phyloP scores from a whole-genome alignment of 1,140 invertebrate species.

The Ganaspis sp. region DNA sequence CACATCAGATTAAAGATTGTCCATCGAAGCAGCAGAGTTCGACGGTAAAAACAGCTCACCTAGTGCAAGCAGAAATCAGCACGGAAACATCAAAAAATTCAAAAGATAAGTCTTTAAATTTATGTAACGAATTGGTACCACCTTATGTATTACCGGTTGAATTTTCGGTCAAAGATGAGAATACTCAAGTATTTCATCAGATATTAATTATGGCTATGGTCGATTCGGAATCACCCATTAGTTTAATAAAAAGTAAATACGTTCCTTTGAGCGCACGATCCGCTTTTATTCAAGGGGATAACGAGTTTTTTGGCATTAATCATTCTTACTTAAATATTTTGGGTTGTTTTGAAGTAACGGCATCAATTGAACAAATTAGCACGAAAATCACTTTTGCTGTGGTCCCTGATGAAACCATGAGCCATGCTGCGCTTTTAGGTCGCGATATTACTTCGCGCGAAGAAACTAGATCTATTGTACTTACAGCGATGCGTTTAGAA shows the following conservation, averaged over 20 bases:
- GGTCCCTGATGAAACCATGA: too few species aligned
- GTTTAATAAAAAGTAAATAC: slow-evolving; percentile 11
- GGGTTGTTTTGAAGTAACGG: neutral
- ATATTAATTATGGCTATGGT: neutral
- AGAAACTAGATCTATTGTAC: too few species aligned
- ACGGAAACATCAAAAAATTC: neutral
- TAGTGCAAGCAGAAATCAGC: neutral
- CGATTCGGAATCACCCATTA: slow-evolving; percentile 9
- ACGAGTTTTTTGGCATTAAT: neutral
- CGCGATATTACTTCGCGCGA: too few species aligned
- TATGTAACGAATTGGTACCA: neutral
- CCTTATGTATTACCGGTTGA: neutral
- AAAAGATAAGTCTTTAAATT: neutral
- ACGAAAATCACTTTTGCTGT: too few species aligned
- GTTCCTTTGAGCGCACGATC: neutral
- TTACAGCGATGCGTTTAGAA: too few species aligned
- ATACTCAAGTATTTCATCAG: neutral
- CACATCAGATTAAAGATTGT: slow-evolving; percentile 17
- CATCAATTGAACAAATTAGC: neutral
- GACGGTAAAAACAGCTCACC: neutral
- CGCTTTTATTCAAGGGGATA: too few species aligned
- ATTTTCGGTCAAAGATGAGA: neutral
- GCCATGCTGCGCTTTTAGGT: too few species aligned
- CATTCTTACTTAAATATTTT: neutral
- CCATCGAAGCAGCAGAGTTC: neutral